Evolutionary conservation across 2,888 invertebrate genomes (phyloP).

Genomic region (Campopleginae sp.): DNA sequence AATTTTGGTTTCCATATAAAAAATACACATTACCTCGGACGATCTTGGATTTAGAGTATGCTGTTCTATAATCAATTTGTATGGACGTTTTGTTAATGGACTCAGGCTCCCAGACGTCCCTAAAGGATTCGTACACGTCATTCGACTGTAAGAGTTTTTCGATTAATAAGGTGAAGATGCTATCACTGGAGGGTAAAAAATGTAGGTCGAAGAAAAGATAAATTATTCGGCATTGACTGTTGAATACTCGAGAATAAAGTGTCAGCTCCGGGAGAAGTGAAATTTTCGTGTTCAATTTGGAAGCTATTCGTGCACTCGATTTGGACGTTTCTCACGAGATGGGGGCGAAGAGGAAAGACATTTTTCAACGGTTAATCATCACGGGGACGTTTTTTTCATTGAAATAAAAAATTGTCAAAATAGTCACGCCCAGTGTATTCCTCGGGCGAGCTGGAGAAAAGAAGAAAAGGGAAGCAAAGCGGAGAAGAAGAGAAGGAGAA

Average conservation of each 20-base stretch:
- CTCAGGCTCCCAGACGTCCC: no score
- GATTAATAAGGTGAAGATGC: background rate
- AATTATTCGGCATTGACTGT: background rate
- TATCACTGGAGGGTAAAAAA: background rate
- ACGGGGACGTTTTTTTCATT: background rate
- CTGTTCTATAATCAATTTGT: no score
- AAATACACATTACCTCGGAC: no score
- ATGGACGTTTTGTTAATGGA: no score
- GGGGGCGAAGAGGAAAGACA: background rate
- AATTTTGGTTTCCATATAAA: no score
- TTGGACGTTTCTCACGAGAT: background rate
- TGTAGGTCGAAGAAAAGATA: background rate
- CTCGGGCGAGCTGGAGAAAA: background rate
- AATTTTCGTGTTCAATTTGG: background rate
- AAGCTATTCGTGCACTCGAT: background rate
- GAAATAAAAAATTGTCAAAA: conserved; percentile 49
- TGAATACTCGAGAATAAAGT: background rate
- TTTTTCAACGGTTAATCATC: conserved; percentile 11
- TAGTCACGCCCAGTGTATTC: conserved; percentile 22
- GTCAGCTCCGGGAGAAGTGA: background rate
- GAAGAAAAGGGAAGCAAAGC: background rate
- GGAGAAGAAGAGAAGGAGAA: background rate
- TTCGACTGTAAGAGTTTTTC: background rate
- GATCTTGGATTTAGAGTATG: no score
- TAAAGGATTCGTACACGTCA: background rate